Evolutionary conservation across 2,113 vertebrate species (phyloP).

Genomic region (Ceyx melanurus): DNA sequence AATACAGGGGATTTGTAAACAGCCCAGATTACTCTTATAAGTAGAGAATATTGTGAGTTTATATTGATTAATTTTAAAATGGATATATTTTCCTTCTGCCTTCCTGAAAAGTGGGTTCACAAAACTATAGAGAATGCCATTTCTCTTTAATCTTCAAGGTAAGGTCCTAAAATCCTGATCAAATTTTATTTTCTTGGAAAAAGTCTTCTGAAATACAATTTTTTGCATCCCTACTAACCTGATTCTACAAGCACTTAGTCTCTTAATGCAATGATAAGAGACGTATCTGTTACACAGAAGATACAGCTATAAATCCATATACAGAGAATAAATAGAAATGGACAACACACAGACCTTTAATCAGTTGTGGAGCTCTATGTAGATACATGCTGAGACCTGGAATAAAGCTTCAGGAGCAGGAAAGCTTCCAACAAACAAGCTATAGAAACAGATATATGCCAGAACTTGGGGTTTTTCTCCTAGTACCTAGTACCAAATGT

Average conservation of each 20-base stretch:
- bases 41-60: background rate
- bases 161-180: background rate
- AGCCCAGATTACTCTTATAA: background rate
- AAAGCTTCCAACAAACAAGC: background rate
- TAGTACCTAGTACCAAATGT: background rate
- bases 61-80: background rate
- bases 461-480: background rate
- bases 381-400: background rate
- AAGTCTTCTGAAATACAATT: background rate
- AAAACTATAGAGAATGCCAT: background rate
- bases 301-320: background rate
- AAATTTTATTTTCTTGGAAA: background rate
- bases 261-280: background rate
- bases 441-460: background rate
- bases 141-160: background rate
- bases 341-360: background rate
- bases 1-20: background rate
- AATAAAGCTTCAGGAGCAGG: background rate
- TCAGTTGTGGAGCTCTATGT: background rate
- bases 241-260: background rate
- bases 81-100: background rate
- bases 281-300: background rate
- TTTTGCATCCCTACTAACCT: background rate
- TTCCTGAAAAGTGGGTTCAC: background rate
- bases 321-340: background rate